phyloP scores from a whole-genome alignment of 2,797 vertebrate species.

The Gadopsis marmoratus region DNA sequence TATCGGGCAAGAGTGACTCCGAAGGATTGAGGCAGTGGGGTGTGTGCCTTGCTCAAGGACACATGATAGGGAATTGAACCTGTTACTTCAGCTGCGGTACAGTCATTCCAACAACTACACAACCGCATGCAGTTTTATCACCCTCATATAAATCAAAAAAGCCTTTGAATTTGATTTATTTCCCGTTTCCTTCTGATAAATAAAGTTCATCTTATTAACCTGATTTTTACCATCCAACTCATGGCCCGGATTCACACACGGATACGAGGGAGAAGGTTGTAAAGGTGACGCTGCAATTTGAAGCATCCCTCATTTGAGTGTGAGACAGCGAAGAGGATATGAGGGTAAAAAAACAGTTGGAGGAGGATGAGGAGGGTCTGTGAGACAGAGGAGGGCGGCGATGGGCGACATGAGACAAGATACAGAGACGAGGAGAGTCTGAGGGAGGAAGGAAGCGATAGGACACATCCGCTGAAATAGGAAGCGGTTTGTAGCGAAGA shows the following conservation, averaged over 20 bases:
- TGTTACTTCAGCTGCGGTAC: background rate
- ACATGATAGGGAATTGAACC: background rate
- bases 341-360: background rate
- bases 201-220: background rate
- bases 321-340: background rate
- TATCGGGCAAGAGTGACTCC: conserved; percentile 4
- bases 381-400: conserved; percentile 20
- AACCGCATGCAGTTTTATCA: background rate
- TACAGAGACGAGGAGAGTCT: conserved; percentile 42
- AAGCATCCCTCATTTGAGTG: background rate
- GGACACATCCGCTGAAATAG: conserved; percentile 7
- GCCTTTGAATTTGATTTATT: background rate
- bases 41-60: conserved; percentile 11
- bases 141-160: background rate
- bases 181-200: background rate
- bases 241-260: background rate
- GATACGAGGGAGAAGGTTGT: background rate
- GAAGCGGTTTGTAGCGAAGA: conserved; percentile 8
- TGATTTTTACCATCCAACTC: background rate
- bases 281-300: background rate
- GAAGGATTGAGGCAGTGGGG: background rate
- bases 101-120: background rate
- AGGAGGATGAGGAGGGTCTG: conserved; percentile 21
- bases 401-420: conserved; percentile 23
- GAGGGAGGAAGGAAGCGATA: background rate